Base-by-base conservation (phyloP, 2,113 vertebrate species). In the Penelope pileata region DNA sequence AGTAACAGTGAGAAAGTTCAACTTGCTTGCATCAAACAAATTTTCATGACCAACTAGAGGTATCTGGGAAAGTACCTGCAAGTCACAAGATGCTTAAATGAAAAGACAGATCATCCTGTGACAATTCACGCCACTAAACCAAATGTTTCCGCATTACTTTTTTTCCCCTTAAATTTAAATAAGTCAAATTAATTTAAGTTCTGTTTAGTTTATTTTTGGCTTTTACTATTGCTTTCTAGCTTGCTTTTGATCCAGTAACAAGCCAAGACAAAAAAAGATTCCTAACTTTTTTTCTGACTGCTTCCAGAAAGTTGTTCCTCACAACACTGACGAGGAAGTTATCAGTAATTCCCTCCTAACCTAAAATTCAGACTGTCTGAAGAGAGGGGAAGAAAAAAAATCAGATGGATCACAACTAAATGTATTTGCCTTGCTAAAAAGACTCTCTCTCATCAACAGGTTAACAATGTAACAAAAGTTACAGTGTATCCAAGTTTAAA, bases 331-430 rank as follows among this genome's bases (percentile, higher is more conserved):
- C 56, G 7, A 78, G 27, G 67, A 77, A 91, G 19, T 43, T 47
- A 75, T 0, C 7, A 70, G 38, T 29, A 63, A 48, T 63, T 83
- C 18, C 24, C 10, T 51, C 50, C 51, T 23, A 84, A 74, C 12
- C 29, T 83, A 45, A 84, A 89, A 86, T 84, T 51, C 24, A 30
- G 10, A 48, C 34, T 8, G 14, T 69, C 11, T 60, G 30, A 81
- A 64, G 0, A 70, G 18, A 50, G 12, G 14, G 0, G 0, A 21
- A 66, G 38, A 62, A 30, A 38, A 50, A 14, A 32, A 26, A 17
- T 9, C 10, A 32, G 51, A 9, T 60, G 66, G 10, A 17, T 10
- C 91, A n/a, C 51, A 81, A 63, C 29, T 23, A 76, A 82, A 62
- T 38, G 73, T 9, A 11, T 32, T 69, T 54, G 19, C 29, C 23